Conservation (phyloP, 92 coral and sea anemone species). For the Zoanthus sansibaricus region DNA sequence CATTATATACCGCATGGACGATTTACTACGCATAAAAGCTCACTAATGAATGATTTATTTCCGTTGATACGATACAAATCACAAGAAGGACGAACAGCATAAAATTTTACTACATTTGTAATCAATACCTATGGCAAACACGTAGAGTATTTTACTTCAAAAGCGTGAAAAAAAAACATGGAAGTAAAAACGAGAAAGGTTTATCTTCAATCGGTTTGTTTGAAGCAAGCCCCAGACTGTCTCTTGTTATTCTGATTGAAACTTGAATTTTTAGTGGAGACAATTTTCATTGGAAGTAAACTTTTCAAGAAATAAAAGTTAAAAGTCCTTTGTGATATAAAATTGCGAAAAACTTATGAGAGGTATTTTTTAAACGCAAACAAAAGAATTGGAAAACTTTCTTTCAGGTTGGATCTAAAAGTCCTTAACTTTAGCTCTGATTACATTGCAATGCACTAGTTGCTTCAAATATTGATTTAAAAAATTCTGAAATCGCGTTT, state of each 20-base stretch:
- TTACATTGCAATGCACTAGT: conserved; percentile 45
- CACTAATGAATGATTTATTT: conserved; percentile 5
- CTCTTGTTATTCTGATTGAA: background rate
- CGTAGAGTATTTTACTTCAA: no score
- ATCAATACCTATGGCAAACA: background rate
- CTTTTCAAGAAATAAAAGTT: conserved; percentile 38
- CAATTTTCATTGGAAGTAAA: conserved; percentile 51
- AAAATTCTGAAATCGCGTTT: background rate
- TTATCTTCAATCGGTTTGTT: background rate
- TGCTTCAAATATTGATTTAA: background rate
- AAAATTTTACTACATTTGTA: background rate
- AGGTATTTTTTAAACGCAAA: conserved; percentile 69
- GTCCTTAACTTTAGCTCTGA: conserved; percentile 29
- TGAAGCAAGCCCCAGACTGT: background rate
- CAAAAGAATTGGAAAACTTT: conserved; percentile 70
- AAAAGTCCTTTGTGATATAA: conserved; percentile 61
- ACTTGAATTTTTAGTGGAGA: background rate
- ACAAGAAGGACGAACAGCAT: background rate
- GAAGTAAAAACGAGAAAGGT: no score
- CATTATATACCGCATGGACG: background rate
- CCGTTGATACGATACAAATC: background rate
- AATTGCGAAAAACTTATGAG: conserved; percentile 55
- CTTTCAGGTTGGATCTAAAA: conserved; percentile 40
- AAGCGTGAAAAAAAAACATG: no score
- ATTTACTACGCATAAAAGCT: background rate